Evolutionary conservation across 2,797 vertebrate genomes (phyloP).

Genomic region (Poliocrania exsul): DNA sequence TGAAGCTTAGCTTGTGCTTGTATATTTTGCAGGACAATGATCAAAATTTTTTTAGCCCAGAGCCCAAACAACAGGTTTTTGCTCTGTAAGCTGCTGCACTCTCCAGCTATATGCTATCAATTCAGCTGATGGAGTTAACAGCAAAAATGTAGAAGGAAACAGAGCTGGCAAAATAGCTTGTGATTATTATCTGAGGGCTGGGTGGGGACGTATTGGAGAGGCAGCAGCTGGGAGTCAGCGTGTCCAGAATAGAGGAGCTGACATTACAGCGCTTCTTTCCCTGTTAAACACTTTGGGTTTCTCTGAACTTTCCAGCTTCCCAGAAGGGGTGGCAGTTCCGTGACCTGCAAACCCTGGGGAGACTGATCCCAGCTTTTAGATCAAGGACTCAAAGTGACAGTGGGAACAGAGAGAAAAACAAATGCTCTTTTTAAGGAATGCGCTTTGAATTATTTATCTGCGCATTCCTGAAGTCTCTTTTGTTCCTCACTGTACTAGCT

Average conservation of each 20-base stretch:
- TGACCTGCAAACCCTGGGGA: neutral
- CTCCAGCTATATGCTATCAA: neutral
- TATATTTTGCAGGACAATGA: neutral
- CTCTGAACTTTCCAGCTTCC: conserved; percentile 42
- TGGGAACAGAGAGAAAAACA: conserved; percentile 27
- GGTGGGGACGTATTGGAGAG: conserved; percentile 52
- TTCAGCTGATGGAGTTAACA: conserved; percentile 62
- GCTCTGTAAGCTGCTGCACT: neutral
- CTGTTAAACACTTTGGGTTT: conserved; percentile 20
- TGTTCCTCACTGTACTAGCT: neutral
- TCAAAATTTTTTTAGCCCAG: neutral
- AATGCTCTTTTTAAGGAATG: neutral
- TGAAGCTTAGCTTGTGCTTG: rapidly evolving
- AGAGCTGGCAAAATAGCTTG: conserved; percentile 36
- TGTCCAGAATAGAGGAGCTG: conserved; percentile 47
- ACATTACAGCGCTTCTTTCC: neutral
- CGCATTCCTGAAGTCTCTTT: neutral
- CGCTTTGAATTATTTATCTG: conserved; percentile 33
- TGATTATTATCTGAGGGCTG: conserved; percentile 68
- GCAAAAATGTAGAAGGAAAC: conserved; percentile 59
- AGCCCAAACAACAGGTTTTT: neutral
- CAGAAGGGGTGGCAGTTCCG: neutral
- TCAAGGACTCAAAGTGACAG: neutral
- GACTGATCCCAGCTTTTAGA: neutral
- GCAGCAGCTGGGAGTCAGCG: conserved; percentile 13